phyloP scores from a whole-genome alignment of 2,888 invertebrate species.

The Eupithecia subfuscata region DNA sequence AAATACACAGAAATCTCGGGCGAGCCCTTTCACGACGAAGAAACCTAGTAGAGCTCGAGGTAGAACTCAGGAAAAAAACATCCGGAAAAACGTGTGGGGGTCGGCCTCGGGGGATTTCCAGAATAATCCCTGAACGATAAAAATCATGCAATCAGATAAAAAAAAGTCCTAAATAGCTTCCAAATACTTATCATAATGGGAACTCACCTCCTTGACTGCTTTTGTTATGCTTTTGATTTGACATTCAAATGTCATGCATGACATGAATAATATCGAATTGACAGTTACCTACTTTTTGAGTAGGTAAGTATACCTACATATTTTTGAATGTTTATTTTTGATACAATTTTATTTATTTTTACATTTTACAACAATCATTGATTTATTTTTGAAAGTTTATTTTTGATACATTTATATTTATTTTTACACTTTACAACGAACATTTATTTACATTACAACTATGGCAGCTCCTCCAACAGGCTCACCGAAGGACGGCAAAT shows the following conservation, averaged over 20 bases:
- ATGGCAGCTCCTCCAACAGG: not conserved
- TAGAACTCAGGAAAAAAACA: too few species aligned
- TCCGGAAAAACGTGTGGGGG: too few species aligned
- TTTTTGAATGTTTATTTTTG: slow-evolving; percentile 1
- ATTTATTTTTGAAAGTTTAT: not conserved
- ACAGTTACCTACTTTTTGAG: not conserved
- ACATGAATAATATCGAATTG: not conserved
- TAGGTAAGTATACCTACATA: not conserved
- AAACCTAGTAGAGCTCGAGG: too few species aligned
- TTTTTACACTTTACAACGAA: slow-evolving; percentile 1
- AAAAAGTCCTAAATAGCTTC: too few species aligned
- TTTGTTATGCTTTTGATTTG: not conserved
- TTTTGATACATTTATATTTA: not conserved
- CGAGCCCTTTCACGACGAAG: too few species aligned
- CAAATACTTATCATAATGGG: too few species aligned
- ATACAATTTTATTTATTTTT: not conserved
- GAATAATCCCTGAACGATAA: too few species aligned
- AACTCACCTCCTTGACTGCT: too few species aligned
- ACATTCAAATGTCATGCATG: not conserved
- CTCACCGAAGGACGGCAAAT: not conserved
- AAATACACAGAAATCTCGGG: too few species aligned
- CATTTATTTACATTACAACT: not conserved
- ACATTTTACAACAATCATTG: not conserved
- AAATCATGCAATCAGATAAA: too few species aligned
- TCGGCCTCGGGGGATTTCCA: too few species aligned